phyloP scores from a whole-genome alignment of 1,140 invertebrate genomes.

The Procambarus virginalis region DNA sequence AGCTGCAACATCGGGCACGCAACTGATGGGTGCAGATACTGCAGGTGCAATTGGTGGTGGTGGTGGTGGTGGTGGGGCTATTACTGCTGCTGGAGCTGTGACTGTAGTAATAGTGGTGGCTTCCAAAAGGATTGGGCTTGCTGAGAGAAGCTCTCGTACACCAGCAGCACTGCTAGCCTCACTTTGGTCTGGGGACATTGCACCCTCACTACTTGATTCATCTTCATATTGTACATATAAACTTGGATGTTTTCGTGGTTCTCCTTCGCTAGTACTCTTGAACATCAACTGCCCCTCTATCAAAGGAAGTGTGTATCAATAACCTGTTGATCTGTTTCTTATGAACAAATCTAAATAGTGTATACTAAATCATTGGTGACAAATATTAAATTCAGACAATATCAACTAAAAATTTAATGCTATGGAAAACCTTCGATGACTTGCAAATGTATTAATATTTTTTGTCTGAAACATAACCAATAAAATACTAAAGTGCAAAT shows the following conservation, averaged over 20 bases:
- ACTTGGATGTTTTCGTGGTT: slow-evolving; percentile 86
- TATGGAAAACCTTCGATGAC: too few species aligned
- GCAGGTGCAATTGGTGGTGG: slow-evolving; percentile 73
- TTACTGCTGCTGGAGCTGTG: slow-evolving; percentile 76
- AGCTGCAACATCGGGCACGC: slow-evolving; percentile 40
- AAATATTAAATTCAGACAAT: too few species aligned
- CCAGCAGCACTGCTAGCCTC: slow-evolving; percentile 57
- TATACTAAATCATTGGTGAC: too few species aligned
- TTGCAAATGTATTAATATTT: too few species aligned
- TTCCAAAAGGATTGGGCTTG: slow-evolving; percentile 44
- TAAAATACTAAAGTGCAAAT: too few species aligned
- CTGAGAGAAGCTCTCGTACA: slow-evolving; percentile 47
- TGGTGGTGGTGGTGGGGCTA: slow-evolving; percentile 72
- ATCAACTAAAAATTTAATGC: too few species aligned
- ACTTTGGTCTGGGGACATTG: slow-evolving; percentile 72
- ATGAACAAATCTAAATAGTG: too few species aligned
- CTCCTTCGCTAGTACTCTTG: slow-evolving; percentile 91
- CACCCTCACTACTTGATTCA: slow-evolving; percentile 88
- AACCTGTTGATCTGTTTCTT: too few species aligned
- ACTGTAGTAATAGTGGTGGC: slow-evolving; percentile 79
- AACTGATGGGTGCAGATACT: slow-evolving; percentile 71
- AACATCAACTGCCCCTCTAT: slow-evolving; percentile 91
- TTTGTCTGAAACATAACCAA: too few species aligned
- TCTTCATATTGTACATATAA: slow-evolving; percentile 88
- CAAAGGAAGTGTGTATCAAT: background rate